Evolutionary conservation across 2,888 invertebrate species (phyloP).

Genomic region (Baronia brevicornis): DNA sequence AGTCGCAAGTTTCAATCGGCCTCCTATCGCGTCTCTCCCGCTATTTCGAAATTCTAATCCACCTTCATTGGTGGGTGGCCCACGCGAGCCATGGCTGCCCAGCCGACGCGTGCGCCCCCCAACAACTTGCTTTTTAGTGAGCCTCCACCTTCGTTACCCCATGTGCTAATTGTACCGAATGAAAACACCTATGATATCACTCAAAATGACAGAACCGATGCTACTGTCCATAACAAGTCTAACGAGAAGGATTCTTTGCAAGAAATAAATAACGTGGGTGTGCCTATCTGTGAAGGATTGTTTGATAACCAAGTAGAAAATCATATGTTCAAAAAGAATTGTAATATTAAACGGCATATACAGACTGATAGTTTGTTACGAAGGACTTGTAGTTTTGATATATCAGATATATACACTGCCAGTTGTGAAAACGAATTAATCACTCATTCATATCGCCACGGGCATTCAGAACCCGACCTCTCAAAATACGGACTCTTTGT

Average conservation of each 20-base stretch:
- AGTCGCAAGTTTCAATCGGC: slow-evolving; percentile 69
- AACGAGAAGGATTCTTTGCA: slow-evolving; percentile 49
- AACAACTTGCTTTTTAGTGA: slow-evolving; percentile 69
- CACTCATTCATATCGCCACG: slow-evolving; percentile 35
- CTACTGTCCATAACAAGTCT: slow-evolving; percentile 39
- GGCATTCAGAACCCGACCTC: slow-evolving; percentile 65
- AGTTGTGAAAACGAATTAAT: slow-evolving; percentile 40
- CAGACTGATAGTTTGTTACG: slow-evolving; percentile 42
- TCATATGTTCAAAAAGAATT: slow-evolving; percentile 34
- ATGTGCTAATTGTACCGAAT: slow-evolving; percentile 69
- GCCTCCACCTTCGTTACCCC: slow-evolving; percentile 66
- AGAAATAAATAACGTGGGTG: slow-evolving; percentile 70
- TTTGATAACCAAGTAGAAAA: slow-evolving; percentile 40
- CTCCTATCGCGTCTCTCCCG: slow-evolving; percentile 66
- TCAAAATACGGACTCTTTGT: slow-evolving; percentile 58
- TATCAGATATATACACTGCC: slow-evolving; percentile 51
- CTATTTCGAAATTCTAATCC: slow-evolving; percentile 29
- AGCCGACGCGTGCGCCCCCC: slow-evolving; percentile 65
- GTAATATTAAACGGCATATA: slow-evolving; percentile 33
- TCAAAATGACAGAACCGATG: slow-evolving; percentile 28
- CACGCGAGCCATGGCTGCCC: slow-evolving; percentile 66
- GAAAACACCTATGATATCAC: slow-evolving; percentile 34
- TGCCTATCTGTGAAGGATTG: slow-evolving; percentile 49
- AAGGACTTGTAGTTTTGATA: slow-evolving; percentile 65
- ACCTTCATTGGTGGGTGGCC: slow-evolving; percentile 56